These are phyloP conservation scores for Himantopus leucocephalus DNA, from an alignment of 2,113 vertebrate genomes.

Conservation along the genomic window DNA sequence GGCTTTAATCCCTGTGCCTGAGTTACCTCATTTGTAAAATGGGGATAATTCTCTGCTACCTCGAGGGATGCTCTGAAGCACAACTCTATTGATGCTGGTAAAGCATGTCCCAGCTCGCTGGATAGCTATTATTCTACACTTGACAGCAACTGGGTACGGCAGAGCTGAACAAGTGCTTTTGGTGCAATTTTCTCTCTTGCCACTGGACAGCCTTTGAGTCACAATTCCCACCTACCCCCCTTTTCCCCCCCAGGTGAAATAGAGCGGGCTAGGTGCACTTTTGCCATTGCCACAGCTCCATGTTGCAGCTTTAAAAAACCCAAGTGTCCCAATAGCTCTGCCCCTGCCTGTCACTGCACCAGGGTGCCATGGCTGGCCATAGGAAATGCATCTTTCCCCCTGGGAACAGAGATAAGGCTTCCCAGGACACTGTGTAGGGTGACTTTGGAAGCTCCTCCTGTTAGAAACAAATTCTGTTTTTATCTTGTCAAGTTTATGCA, in stretches of 20 bases:
- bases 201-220: neutral
- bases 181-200: neutral
- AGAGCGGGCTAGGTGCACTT: neutral
- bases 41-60: constrained; percentile 59
- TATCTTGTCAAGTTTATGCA: neutral
- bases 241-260: neutral
- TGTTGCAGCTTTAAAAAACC: neutral
- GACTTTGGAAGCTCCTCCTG: neutral
- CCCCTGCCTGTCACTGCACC: neutral
- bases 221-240: neutral
- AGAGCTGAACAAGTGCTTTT: constrained; percentile 21
- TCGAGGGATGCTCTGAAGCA: constrained; percentile 57
- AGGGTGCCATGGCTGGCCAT: neutral
- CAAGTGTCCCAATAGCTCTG: neutral
- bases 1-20: constrained; percentile 42
- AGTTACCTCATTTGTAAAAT: constrained; percentile 45
- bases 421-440: neutral
- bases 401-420: neutral
- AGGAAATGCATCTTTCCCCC: neutral
- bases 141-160: constrained; percentile 29
- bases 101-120: constrained; percentile 35
- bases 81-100: constrained; percentile 35
- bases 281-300: neutral
- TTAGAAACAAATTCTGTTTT: neutral
- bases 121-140: constrained; percentile 12